These are phyloP conservation scores for Chaetodon trifascialis DNA, from an alignment of 2,113 vertebrate species.

Conservation along the genomic window DNA sequence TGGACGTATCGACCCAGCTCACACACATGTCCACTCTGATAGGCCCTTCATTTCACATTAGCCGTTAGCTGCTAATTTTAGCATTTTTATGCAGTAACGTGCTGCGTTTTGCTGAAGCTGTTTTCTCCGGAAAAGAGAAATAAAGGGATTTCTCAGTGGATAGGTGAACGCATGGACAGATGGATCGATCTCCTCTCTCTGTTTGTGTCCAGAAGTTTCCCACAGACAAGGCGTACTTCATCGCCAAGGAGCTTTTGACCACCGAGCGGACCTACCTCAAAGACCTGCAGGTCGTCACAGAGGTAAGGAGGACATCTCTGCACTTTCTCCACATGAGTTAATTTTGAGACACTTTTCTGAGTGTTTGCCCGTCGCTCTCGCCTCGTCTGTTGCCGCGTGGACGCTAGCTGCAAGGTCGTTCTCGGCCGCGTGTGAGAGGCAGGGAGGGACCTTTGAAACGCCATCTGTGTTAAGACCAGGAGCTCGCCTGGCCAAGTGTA, in stretches of 20 bases:
- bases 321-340: not conserved
- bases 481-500: slow-evolving; percentile 8
- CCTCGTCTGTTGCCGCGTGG: not conserved
- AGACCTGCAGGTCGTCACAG: slow-evolving; percentile 94
- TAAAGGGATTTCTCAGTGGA: not conserved
- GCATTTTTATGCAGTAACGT: too few relatives aligned
- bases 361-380: too few relatives aligned
- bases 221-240: slow-evolving; percentile 95
- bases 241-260: slow-evolving; percentile 93
- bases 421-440: not conserved
- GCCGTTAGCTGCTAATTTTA: too few relatives aligned
- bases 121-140: not conserved
- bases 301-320: slow-evolving; percentile 78
- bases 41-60: too few relatives aligned
- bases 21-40: too few relatives aligned
- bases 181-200: slow-evolving; percentile 31
- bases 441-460: not conserved
- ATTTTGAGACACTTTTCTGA: not conserved
- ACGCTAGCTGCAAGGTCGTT: not conserved
- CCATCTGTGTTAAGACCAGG: slow-evolving; percentile 14
- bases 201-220: slow-evolving; percentile 90
- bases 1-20: too few relatives aligned
- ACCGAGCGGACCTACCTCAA: slow-evolving; percentile 96
- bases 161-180: not conserved
- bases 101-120: not conserved